phyloP scores from a whole-genome alignment of 2,888 invertebrate genomes.

The Harmothoe impar region DNA sequence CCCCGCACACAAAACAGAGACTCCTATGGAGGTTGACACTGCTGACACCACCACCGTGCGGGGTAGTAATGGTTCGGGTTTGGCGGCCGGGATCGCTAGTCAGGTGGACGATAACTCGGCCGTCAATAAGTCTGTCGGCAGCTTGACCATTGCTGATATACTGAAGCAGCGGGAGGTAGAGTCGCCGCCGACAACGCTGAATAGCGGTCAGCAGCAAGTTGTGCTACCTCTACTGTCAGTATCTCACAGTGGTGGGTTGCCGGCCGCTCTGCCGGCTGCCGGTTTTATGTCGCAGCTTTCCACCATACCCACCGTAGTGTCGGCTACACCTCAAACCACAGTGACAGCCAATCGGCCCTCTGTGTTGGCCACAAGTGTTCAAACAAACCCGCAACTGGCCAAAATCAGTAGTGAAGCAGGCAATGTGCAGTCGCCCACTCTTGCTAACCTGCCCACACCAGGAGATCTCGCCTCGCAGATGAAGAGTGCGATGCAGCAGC shows the following conservation, averaged over 20 bases:
- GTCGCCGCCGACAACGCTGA: not conserved
- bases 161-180: constrained; percentile 45
- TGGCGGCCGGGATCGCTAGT: not conserved
- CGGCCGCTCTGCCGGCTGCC: constrained; percentile 21
- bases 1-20: not conserved
- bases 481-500: constrained; percentile 32
- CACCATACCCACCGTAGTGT: not conserved
- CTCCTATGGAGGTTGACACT: constrained; percentile 53
- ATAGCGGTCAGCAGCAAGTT: not conserved
- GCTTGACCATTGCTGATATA: constrained; percentile 57
- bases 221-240: constrained; percentile 20
- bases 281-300: constrained; percentile 27
- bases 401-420: constrained; percentile 32
- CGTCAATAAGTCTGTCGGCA: constrained; percentile 16
- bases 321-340: constrained; percentile 46
- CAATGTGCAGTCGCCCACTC: constrained; percentile 45
- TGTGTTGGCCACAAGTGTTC: constrained; percentile 23
- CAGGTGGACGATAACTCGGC: not conserved
- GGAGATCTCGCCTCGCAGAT: constrained; percentile 48
- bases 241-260: constrained; percentile 6
- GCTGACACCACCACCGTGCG: not conserved
- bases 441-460: constrained; percentile 57
- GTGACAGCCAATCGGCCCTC: constrained; percentile 39
- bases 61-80: not conserved
- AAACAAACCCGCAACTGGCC: constrained; percentile 26